Conservation (phyloP, 2,888 invertebrate species). For the Heliconius ethilla region DNA sequence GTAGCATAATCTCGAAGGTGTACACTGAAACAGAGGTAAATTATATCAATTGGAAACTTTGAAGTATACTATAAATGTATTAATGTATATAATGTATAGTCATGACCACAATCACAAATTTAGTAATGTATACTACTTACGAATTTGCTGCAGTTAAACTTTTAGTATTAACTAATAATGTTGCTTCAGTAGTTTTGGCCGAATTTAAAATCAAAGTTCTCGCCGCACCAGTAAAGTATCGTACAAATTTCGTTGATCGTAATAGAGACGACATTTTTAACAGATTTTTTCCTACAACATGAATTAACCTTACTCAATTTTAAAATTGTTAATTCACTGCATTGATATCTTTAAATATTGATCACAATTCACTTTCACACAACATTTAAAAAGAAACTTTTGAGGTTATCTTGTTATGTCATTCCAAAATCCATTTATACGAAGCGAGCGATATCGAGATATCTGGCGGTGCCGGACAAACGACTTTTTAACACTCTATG, state of each 20-base stretch:
- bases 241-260: slow-evolving; percentile 88
- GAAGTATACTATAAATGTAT: background rate
- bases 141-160: slow-evolving; percentile 66
- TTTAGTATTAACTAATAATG: slow-evolving; percentile 73
- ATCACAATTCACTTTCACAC: slow-evolving; percentile 18
- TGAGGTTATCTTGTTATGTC: slow-evolving; percentile 72
- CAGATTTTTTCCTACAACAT: slow-evolving; percentile 25
- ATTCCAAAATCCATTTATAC: slow-evolving; percentile 41
- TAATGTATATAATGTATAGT: background rate
- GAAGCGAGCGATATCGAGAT: background rate
- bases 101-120: background rate
- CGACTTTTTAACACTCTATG: background rate
- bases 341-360: slow-evolving; percentile 22
- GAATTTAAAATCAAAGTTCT: slow-evolving; percentile 85
- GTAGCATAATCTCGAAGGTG: slow-evolving; percentile 79
- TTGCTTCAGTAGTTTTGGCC: slow-evolving; percentile 84
- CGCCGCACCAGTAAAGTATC: slow-evolving; percentile 87
- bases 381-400: slow-evolving; percentile 45
- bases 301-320: slow-evolving; percentile 9
- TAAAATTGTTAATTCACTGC: slow-evolving; percentile 17
- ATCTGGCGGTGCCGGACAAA: no score
- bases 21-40: slow-evolving; percentile 70
- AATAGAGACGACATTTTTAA: slow-evolving; percentile 84
- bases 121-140: slow-evolving; percentile 55
- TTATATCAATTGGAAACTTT: background rate